Evolutionary conservation across 2,888 invertebrate genomes (phyloP).

Genomic region (Galeopsomyia nigrocyanea): DNA sequence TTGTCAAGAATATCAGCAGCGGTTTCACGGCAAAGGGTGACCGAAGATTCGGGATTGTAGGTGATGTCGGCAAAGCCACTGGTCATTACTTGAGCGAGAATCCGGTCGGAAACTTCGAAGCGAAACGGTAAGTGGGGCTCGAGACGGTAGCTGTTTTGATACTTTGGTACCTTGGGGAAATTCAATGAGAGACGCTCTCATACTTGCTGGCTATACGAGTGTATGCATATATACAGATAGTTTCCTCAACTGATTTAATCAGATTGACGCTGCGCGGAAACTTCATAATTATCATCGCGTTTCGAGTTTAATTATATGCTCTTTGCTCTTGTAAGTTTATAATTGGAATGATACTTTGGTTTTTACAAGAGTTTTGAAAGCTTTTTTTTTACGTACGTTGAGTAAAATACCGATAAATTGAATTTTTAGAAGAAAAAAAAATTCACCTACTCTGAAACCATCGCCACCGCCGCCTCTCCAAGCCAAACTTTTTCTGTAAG

Average conservation of each 20-base stretch:
- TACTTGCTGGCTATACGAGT: no score
- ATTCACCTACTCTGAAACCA: slow-evolving; percentile 34
- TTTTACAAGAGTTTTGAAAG: no score
- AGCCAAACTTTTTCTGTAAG: slow-evolving; percentile 20
- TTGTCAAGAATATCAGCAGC: slow-evolving; percentile 52
- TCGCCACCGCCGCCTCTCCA: slow-evolving; percentile 30
- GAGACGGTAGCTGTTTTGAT: slow-evolving; percentile 60
- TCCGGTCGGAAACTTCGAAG: slow-evolving; percentile 52
- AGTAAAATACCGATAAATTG: background rate
- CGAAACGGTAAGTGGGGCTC: slow-evolving; percentile 52
- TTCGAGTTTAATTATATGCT: no score
- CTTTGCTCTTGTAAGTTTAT: no score
- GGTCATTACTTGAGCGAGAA: slow-evolving; percentile 55
- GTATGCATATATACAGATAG: no score
- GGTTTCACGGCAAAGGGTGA: slow-evolving; percentile 54
- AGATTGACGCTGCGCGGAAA: no score
- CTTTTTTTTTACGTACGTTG: no score
- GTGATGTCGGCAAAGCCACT: slow-evolving; percentile 47
- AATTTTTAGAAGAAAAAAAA: background rate
- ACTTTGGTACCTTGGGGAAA: slow-evolving; percentile 54
- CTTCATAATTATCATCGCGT: no score
- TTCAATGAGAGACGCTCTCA: no score
- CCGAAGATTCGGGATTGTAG: slow-evolving; percentile 52
- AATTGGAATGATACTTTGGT: no score
- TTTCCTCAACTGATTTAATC: no score